Evolutionary conservation across 1,140 invertebrate genomes (phyloP).

Genomic region (Drosophila nikananu): DNA sequence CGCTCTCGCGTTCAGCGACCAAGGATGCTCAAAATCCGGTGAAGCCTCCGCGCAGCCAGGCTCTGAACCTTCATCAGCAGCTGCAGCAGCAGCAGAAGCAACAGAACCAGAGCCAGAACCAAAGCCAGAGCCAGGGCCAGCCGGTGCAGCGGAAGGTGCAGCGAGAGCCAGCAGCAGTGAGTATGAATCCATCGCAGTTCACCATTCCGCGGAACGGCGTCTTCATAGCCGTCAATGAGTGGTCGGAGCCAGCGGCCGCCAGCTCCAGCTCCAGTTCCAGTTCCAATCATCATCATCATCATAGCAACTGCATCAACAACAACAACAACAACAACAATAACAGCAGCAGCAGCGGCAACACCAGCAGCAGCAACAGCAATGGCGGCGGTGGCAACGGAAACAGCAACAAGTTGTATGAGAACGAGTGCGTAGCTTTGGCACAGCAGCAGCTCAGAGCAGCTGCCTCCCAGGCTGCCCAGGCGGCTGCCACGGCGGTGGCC

Average conservation of each 20-base stretch:
- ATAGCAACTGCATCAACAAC: conserved; percentile 24
- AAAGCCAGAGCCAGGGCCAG: conserved; percentile 7
- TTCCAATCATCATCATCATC: conserved; percentile 40
- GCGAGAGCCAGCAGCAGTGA: conserved; percentile 40
- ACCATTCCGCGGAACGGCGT: conserved; percentile 80
- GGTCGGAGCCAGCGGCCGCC: conserved; percentile 62
- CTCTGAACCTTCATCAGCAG: conserved; percentile 18
- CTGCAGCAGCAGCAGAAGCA: background rate
- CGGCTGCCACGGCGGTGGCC: conserved; percentile 38
- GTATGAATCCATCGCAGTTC: conserved; percentile 63
- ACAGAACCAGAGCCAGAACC: conserved; percentile 7
- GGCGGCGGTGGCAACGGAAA: conserved; percentile 11
- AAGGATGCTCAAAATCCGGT: conserved; percentile 33
- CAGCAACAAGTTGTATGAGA: conserved; percentile 70
- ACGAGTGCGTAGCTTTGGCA: conserved; percentile 69
- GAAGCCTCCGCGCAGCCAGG: conserved; percentile 16
- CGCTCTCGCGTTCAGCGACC: conserved; percentile 64
- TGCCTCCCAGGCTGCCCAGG: conserved; percentile 37
- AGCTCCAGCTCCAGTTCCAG: conserved; percentile 27
- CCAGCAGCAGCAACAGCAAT: conserved; percentile 23
- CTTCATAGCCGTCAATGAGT: conserved; percentile 84
- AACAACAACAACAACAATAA: conserved; percentile 22
- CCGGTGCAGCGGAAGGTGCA: conserved; percentile 7
- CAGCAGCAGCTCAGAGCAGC: conserved; percentile 59
- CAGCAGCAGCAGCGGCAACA: conserved; percentile 35